These are phyloP conservation scores for Cephus runcator DNA, from an alignment of 2,888 invertebrate species.

Conservation along the genomic window DNA sequence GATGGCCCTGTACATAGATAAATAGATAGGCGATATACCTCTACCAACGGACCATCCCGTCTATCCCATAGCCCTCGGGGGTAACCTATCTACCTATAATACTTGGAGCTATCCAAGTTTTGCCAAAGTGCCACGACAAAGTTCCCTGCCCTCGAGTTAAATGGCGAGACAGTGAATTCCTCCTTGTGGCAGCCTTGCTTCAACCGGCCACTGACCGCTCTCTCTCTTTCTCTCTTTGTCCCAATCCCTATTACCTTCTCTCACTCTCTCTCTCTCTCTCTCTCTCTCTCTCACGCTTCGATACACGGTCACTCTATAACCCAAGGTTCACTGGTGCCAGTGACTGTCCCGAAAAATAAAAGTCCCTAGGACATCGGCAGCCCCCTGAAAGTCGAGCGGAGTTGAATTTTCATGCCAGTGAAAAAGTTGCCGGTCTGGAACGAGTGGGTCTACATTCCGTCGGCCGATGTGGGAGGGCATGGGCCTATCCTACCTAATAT, in stretches of 20 bases:
- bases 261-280: not conserved
- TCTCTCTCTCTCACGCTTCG: not conserved
- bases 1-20: not conserved
- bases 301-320: not conserved
- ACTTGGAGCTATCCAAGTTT: not conserved
- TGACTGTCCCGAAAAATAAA: not conserved
- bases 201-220: conserved; percentile 5
- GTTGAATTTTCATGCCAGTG: not conserved
- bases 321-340: not conserved
- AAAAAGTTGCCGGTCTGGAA: not conserved
- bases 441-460: not conserved
- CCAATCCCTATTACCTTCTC: conserved; percentile 12
- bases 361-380: not conserved
- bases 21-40: not conserved
- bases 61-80: not conserved
- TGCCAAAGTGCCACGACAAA: not conserved
- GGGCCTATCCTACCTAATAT: conserved; percentile 37
- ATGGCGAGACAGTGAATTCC: conserved; percentile 2
- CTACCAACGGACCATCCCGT: not conserved
- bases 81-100: not conserved
- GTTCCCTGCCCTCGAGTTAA: conserved; percentile 1
- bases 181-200: conserved; percentile 3
- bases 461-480: conserved; percentile 34
- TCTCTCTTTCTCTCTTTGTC: conserved; percentile 23
- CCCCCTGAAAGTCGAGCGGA: not conserved